phyloP scores from a whole-genome alignment of 2,113 vertebrate genomes.

The Paradoxurus hermaphroditus region DNA sequence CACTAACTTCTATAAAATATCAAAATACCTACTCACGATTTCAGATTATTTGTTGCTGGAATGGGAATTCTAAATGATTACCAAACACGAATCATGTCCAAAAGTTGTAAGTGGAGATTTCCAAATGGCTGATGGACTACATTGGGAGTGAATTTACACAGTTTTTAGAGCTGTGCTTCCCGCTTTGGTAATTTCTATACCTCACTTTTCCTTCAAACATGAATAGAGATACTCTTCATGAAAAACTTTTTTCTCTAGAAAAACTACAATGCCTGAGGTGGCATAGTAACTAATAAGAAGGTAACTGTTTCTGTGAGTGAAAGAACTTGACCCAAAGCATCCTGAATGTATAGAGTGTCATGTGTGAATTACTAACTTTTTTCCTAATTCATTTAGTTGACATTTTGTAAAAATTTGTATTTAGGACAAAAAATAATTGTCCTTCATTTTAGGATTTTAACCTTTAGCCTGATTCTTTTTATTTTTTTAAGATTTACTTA shows the following conservation, averaged over 20 bases:
- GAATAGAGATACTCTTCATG: neutral
- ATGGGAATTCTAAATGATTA: neutral
- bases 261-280: neutral
- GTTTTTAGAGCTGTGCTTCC: neutral
- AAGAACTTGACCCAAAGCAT: neutral
- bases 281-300: neutral
- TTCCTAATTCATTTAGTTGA: neutral
- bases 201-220: neutral
- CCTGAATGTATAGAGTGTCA: neutral
- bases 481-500: no score
- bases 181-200: neutral
- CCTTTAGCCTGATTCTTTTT: neutral
- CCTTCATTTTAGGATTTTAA: neutral
- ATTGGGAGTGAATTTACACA: no score
- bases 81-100: neutral
- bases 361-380: neutral
- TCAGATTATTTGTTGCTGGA: neutral
- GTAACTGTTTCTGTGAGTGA: neutral
- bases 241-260: neutral
- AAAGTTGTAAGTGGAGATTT: neutral
- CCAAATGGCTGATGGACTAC: neutral
- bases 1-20: neutral
- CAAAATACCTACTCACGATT: neutral
- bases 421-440: neutral
- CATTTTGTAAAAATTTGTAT: neutral